Evolutionary conservation across 2,113 vertebrate genomes (phyloP).

Genomic region (Benitochromis conjunctus): DNA sequence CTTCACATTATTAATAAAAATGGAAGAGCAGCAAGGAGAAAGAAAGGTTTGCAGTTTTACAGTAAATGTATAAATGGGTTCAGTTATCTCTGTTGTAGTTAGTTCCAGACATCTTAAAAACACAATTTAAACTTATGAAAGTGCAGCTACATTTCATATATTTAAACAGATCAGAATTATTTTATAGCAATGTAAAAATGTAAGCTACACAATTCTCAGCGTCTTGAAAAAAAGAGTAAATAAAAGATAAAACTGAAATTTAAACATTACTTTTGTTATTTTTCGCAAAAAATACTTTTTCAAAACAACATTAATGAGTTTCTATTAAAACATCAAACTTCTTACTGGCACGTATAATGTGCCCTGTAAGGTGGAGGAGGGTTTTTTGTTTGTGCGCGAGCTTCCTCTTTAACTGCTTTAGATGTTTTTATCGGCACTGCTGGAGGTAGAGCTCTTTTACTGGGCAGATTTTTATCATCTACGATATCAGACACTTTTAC

Average conservation of each 20-base stretch:
- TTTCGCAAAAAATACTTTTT: not conserved
- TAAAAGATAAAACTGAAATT: not conserved
- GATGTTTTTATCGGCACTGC: too few species aligned
- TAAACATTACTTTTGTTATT: not conserved
- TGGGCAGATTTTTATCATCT: not conserved
- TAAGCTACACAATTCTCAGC: not conserved
- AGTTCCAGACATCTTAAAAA: not conserved
- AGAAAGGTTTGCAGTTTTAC: not conserved
- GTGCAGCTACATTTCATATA: not conserved
- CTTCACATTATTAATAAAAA: not conserved
- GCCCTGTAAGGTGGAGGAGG: not conserved
- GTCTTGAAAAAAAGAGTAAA: not conserved
- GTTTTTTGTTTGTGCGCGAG: not conserved
- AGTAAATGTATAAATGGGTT: not conserved
- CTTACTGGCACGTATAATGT: not conserved
- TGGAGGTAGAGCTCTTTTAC: not conserved
- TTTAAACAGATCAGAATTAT: not conserved
- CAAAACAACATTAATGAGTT: not conserved
- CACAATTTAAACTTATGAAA: not conserved
- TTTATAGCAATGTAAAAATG: not conserved
- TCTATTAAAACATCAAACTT: not conserved
- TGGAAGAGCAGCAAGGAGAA: not conserved
- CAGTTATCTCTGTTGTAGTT: not conserved
- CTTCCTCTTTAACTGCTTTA: not conserved
- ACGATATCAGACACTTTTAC: not conserved